Conservation (phyloP, 2,888 invertebrate genomes). For the Lepeophtheirus nordmannii region DNA sequence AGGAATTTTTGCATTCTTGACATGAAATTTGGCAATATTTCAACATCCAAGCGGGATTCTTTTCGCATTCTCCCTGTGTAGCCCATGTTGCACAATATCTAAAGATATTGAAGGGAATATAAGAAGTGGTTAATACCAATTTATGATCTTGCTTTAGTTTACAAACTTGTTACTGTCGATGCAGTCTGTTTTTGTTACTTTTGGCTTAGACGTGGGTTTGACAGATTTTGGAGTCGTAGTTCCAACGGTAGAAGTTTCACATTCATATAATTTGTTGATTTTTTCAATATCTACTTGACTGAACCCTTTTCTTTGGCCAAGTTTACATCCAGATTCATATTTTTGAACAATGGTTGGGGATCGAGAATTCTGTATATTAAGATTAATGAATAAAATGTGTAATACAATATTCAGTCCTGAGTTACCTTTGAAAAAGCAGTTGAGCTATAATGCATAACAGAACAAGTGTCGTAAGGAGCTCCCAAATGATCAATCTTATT, state of each 20-base stretch:
- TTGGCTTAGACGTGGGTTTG: neutral
- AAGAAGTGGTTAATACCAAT: neutral
- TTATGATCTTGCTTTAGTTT: neutral
- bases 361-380: neutral
- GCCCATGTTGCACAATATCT: slow-evolving; percentile 23
- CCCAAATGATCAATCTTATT: slow-evolving; percentile 31
- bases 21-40: slow-evolving; percentile 21
- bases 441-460: slow-evolving; percentile 34
- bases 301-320: slow-evolving; percentile 34
- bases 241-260: neutral
- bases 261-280: slow-evolving; percentile 21
- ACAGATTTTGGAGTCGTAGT: neutral
- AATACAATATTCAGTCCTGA: too few species aligned
- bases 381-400: neutral
- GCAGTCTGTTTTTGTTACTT: neutral
- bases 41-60: slow-evolving; percentile 23
- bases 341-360: slow-evolving; percentile 32
- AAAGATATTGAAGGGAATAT: neutral
- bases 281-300: slow-evolving; percentile 19
- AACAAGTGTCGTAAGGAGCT: slow-evolving; percentile 32
- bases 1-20: slow-evolving; percentile 5
- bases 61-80: slow-evolving; percentile 14
- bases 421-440: slow-evolving; percentile 32
- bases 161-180: slow-evolving; percentile 2
- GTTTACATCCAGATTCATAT: slow-evolving; percentile 28